Evolutionary conservation across 2,888 invertebrate genomes (phyloP).

Genomic region (Hirtodrosophila histrioides): DNA sequence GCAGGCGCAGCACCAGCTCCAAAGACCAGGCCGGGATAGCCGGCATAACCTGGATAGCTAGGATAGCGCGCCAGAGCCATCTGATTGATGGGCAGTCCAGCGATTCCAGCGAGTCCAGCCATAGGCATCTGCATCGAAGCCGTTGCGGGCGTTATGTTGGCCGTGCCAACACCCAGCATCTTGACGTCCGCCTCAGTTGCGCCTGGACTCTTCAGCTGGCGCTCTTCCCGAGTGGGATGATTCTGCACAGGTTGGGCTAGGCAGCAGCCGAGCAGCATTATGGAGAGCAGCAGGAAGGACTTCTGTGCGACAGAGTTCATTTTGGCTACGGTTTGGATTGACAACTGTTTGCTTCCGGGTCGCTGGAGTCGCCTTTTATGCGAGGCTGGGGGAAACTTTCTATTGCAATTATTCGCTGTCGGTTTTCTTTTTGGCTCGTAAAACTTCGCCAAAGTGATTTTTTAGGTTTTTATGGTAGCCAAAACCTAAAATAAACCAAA

Average conservation of each 20-base stretch:
- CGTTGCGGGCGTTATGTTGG: conserved; percentile 50
- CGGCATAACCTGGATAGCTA: conserved; percentile 40
- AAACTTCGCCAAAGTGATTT: conserved; percentile 47
- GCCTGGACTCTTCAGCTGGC: conserved; percentile 55
- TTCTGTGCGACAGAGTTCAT: conserved; percentile 54
- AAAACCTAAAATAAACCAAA: conserved; percentile 27
- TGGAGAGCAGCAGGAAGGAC: conserved; percentile 37
- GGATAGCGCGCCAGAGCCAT: conserved; percentile 58
- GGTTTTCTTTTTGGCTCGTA: conserved; percentile 57
- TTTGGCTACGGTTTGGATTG: conserved; percentile 41
- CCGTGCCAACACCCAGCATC: conserved; percentile 48
- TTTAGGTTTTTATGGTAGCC: conserved; percentile 62
- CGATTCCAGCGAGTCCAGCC: conserved; percentile 40
- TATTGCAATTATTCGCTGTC: conserved; percentile 56
- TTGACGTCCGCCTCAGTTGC: conserved; percentile 59
- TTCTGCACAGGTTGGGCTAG: conserved; percentile 50
- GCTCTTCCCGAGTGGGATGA: conserved; percentile 46
- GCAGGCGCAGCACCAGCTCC: conserved; percentile 20
- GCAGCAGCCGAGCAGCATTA: conserved; percentile 36
- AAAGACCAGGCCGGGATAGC: conserved; percentile 20
- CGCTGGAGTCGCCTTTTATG: conserved; percentile 61
- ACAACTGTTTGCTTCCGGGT: conserved; percentile 71
- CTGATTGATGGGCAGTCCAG: conserved; percentile 45
- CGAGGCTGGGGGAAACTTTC: conserved; percentile 59
- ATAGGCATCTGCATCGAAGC: conserved; percentile 25